A percentile compares a stretch with the other conserved stretches of the same genome.
These are phyloP conservation scores for Orussus abietinus DNA, from an alignment of 1,140 invertebrate species.

Conservation along the genomic window DNA sequence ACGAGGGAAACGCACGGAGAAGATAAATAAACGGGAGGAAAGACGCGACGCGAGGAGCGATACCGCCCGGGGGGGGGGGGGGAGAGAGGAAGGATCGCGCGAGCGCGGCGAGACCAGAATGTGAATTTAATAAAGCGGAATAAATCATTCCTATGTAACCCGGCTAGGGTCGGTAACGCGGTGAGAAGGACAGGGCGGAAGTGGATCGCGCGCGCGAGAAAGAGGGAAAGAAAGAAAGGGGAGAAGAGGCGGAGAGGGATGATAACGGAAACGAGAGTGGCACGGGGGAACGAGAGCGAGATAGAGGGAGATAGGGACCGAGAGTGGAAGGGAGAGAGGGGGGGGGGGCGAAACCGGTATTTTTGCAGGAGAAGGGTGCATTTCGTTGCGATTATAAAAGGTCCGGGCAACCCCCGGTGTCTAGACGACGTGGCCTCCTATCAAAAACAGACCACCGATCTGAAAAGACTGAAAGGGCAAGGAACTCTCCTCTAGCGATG, in stretches of 20 bases:
- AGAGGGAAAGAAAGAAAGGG: slow-evolving; percentile 2
- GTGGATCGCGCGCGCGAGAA: no score
- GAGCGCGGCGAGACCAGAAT: slow-evolving; percentile 23
- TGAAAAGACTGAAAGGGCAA: slow-evolving; percentile 47
- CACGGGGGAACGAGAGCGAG: slow-evolving; percentile 9
- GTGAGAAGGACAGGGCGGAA: no score
- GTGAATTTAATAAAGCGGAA: slow-evolving; percentile 38
- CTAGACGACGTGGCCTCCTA: slow-evolving; percentile 43
- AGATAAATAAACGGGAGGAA: no score
- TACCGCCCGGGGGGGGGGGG: not conserved
- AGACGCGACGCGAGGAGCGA: no score
- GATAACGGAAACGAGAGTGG: slow-evolving; percentile 7
- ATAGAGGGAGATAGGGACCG: slow-evolving; percentile 12
- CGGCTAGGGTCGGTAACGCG: slow-evolving; percentile 14
- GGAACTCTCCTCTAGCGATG: slow-evolving; percentile 45
- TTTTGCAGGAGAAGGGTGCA: slow-evolving; percentile 38
- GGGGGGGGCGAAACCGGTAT: slow-evolving; percentile 34
- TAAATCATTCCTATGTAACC: slow-evolving; percentile 38
- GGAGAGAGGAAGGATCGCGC: slow-evolving; percentile 2
- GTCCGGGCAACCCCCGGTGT: slow-evolving; percentile 34
- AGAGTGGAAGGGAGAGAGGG: slow-evolving; percentile 16
- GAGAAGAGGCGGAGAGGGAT: slow-evolving; percentile 5
- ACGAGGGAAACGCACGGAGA: no score
- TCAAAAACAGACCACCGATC: slow-evolving; percentile 42
- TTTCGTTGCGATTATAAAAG: slow-evolving; percentile 46